Evolutionary conservation across 2,797 vertebrate species (phyloP).

Genomic region (Salarias fasciatus): DNA sequence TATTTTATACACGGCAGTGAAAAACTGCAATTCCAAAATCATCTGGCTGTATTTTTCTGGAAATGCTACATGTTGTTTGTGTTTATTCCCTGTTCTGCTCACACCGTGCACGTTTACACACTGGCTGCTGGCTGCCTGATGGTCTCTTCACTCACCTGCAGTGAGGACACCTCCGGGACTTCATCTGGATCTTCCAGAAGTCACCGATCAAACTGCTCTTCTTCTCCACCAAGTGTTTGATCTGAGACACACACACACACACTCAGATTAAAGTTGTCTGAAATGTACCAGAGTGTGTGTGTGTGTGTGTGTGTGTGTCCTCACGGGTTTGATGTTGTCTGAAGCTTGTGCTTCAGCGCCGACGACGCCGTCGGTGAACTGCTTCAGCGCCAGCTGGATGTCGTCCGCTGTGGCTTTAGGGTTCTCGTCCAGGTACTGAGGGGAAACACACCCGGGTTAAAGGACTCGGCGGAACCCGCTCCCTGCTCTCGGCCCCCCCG

Average conservation of each 20-base stretch:
- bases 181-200: constrained; percentile 91
- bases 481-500: too few relatives aligned
- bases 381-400: constrained; percentile 46
- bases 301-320: constrained; percentile 1
- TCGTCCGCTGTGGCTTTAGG: constrained; percentile 67
- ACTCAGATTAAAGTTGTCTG: too few relatives aligned
- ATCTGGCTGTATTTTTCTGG: too few relatives aligned
- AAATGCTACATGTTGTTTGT: too few relatives aligned
- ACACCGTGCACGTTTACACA: too few relatives aligned
- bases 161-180: constrained; percentile 86
- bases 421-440: constrained; percentile 61
- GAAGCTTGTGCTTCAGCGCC: neutral
- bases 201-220: constrained; percentile 83
- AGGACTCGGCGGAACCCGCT: too few relatives aligned
- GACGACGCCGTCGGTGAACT: constrained; percentile 45
- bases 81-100: too few relatives aligned
- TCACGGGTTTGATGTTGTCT: constrained; percentile 52
- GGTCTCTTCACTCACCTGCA: constrained; percentile 87
- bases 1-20: too few relatives aligned
- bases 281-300: neutral
- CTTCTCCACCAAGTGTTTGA: constrained; percentile 92
- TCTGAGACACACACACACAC: constrained; percentile 72
- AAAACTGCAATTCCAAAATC: too few relatives aligned
- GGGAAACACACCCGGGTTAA: neutral
- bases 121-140: too few relatives aligned